Base-by-base conservation (phyloP, 2,113 vertebrate genomes). In the Benitochromis conjunctus region DNA sequence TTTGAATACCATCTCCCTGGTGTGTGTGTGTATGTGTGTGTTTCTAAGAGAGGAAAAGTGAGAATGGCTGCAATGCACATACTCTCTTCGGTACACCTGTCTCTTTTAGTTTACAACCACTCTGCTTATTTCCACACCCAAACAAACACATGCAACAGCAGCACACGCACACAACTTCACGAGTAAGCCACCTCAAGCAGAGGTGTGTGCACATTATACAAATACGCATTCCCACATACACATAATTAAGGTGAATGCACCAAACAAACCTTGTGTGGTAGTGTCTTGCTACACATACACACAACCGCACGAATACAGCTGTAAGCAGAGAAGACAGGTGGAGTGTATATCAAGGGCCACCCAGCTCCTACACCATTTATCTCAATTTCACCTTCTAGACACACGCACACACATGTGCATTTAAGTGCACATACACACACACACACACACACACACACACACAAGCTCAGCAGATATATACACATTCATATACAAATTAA, bases 301-400 rank as follows among this genome's bases (percentile, higher is more conserved):
- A 29, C 57, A 54, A 38, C 38, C 6, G 53, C 64, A 77, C 21
- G 46, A 53, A 76, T 51, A 34, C 74, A 71, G 57, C 77, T 26
- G 78, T 91, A 89, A 91, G 66, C 85, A 81, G 76, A 91, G 79
- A 41, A 19, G 91, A 91, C 91, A 91, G 89, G 81, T 89, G 79
- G 78, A 84, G 79, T 84, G 79, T 82, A 62, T 86, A 78, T 51
- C 43, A 51, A 51, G 46, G 46, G 26, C 71, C 71, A 76, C 71
- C 34, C n/a, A 29, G 78, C 85, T 86, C 80, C 71, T 88, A 79
- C 77, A 78, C 89, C 81, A 92, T 92, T 91, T 91, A 92, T 92
- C 91, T 92, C 86, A 85, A 88, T 91, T 92, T 86, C 84, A 90
- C 26, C 56, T 76, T 53, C 26, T 51, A 53, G 46, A 76, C 71